Conservation (phyloP, 30 jellyfish, hydroid and myxozoan species). For the Phacellophora camtschatica region DNA sequence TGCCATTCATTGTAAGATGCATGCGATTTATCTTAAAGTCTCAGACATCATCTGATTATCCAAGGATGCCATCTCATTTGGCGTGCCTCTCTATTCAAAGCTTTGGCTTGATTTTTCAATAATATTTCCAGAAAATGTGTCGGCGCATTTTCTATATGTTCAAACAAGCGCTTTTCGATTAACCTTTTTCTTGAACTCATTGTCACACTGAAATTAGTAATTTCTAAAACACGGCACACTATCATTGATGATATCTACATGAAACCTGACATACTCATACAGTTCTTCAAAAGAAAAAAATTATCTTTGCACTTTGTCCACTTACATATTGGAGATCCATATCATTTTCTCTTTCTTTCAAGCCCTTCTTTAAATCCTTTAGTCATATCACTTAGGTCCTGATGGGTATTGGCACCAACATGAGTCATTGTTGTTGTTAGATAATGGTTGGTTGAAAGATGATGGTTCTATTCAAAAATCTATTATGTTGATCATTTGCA, state of each 20-base stretch:
- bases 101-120: conserved; percentile 8
- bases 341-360: neutral
- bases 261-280: neutral
- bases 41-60: neutral
- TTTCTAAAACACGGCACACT: neutral
- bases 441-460: no score
- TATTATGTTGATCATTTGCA: no score
- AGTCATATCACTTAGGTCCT: neutral
- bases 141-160: neutral
- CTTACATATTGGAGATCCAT: neutral
- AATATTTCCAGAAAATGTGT: neutral
- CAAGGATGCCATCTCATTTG: conserved; percentile 22
- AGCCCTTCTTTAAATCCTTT: neutral
- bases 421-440: neutral
- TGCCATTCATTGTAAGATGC: neutral
- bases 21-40: neutral
- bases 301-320: neutral
- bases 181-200: neutral
- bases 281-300: neutral
- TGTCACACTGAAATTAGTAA: neutral
- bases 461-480: no score
- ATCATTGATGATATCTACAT: neutral
- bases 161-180: neutral
- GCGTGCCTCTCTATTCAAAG: neutral
- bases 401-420: neutral